These are phyloP conservation scores for Gorsachius goisagi DNA, from an alignment of 2,113 vertebrate species.

Conservation along the genomic window DNA sequence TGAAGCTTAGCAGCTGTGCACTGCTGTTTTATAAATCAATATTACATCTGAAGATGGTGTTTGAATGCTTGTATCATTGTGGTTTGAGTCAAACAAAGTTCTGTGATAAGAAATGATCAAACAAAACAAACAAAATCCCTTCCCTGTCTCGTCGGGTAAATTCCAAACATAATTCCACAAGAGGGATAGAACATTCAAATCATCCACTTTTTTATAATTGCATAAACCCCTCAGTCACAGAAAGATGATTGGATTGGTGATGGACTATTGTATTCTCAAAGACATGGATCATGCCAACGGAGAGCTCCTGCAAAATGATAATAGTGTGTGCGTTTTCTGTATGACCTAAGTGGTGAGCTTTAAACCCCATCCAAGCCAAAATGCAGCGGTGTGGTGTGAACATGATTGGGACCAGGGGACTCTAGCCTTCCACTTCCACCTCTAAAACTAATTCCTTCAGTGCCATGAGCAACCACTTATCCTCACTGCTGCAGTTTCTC, in stretches of 20 bases:
- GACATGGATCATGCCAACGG: conserved; percentile 42
- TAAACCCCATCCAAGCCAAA: conserved; percentile 42
- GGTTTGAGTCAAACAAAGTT: conserved; percentile 73
- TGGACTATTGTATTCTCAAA: conserved; percentile 59
- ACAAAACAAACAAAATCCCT: conserved; percentile 73
- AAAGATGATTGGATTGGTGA: conserved; percentile 65
- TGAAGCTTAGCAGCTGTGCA: conserved; percentile 62
- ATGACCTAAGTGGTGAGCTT: conserved; percentile 4
- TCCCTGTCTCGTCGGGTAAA: conserved; percentile 47
- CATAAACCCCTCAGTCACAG: conserved; percentile 67
- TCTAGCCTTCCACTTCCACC: not conserved
- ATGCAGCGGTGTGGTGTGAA: not conserved
- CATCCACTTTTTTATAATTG: conserved; percentile 67
- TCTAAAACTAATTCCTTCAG: conserved; percentile 54
- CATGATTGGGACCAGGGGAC: conserved; percentile 5
- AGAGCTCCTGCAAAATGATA: conserved; percentile 34
- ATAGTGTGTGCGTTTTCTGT: not conserved
- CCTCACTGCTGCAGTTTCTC: conserved; percentile 26
- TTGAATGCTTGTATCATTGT: conserved; percentile 68
- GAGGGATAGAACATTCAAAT: conserved; percentile 66
- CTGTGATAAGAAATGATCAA: conserved; percentile 75
- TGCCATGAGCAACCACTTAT: conserved; percentile 39
- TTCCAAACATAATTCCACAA: conserved; percentile 71
- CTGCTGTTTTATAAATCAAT: conserved; percentile 75
- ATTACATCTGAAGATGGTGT: conserved; percentile 70